Evolutionary conservation across 2,888 invertebrate genomes (phyloP), one percentile per base, ranked within the genome.

Genomic region (Fragum fragum): DNA sequence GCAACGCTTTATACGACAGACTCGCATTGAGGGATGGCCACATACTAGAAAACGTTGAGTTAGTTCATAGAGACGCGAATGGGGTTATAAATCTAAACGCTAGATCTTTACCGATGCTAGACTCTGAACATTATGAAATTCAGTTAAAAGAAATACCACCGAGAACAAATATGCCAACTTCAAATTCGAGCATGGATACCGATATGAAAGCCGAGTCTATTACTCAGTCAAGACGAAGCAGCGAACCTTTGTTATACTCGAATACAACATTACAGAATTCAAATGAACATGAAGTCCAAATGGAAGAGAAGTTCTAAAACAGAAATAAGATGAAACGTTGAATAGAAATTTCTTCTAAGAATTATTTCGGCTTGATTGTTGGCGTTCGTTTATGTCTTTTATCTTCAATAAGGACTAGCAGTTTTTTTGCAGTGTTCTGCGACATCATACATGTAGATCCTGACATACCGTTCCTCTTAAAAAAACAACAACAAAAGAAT

Each of bases 1-100:
- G 21, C 16, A 66, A 66, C 42, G 42, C 66, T 23, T 66, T 66
- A 21, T 66, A 66, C n/a, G 66, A 66, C 18, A 32, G 66, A 42
- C 66, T 66, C 16, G 18, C 26, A 14, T 42, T 42, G 21, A 66
- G 26, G 23, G 66, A 66, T n/a, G 36, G 42, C 11, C 42, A 36
- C 2, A 42, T 0, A 1, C 16, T 7, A 2, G 39, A 42, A 1
- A 23, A 66, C 42, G 21, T 23, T 21, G 66, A 66, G 36, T n/a
- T 66, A 42, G 42, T 66, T n/a, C 66, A 66, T 21, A 39, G 42
- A 42, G 42, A 66, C 23, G 21, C 66, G 9, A 26, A 39, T 11
- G 66, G 66, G 5, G 11, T 32, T 14, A 36, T 66, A 2, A 66
- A 66, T 36, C 21, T 42, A 1, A 6, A 66, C 18, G 39, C 66